Evolutionary conservation across 1,140 invertebrate species (phyloP).

Genomic region (Heliconius himera): DNA sequence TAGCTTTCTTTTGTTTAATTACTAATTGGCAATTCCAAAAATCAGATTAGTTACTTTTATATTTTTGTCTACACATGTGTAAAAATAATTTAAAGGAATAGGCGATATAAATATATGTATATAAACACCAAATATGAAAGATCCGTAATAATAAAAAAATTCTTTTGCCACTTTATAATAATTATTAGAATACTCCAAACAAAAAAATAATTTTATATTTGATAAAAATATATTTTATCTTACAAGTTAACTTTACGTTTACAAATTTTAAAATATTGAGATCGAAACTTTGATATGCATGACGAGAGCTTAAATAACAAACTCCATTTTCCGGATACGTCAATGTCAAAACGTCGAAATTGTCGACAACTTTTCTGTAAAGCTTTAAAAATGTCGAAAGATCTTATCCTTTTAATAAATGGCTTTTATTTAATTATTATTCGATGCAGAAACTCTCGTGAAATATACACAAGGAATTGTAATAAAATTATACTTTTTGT

Average conservation of each 20-base stretch:
- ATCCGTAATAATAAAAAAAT: no score
- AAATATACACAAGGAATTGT: background rate
- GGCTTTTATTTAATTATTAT: background rate
- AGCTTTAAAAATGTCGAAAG: background rate
- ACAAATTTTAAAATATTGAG: background rate
- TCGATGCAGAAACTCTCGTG: background rate
- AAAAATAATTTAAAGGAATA: no score
- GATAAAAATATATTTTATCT: no score
- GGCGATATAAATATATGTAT: no score
- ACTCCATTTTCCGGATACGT: background rate
- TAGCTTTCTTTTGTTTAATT: no score
- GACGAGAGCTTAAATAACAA: background rate
- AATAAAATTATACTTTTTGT: background rate
- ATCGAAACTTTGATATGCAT: background rate
- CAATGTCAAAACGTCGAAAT: background rate
- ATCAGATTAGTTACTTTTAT: no score
- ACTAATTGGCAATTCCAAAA: no score
- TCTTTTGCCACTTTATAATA: background rate
- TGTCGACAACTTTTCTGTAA: constrained; percentile 1
- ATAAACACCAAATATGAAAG: no score
- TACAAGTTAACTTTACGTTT: background rate
- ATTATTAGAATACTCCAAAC: background rate
- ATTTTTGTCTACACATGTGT: no score
- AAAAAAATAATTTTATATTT: no score
- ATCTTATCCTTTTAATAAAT: constrained; percentile 7